A percentile compares a stretch with the other conserved stretches of the same genome.
phyloP scores from a whole-genome alignment of 2,113 vertebrate species.

The Zosterops pallidus region DNA sequence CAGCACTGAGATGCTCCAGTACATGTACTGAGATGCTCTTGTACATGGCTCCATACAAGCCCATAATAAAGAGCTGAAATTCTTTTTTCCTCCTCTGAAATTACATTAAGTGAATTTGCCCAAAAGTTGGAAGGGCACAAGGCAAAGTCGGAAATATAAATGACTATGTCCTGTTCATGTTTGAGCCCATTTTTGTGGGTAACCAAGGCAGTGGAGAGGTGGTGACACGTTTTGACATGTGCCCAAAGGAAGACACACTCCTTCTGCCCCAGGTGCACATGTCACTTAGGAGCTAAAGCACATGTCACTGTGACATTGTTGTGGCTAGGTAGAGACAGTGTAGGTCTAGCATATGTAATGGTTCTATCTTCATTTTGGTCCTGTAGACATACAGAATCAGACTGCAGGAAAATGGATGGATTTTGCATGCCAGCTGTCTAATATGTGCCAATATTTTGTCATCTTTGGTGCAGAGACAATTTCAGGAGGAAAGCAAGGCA shows the following conservation, averaged over 20 bases:
- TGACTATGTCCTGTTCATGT: not conserved
- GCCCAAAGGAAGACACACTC: not conserved
- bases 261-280: not conserved
- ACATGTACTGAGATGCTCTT: not conserved
- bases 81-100: not conserved
- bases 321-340: not conserved
- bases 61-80: not conserved
- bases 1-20: not conserved
- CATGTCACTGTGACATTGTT: not conserved
- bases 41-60: not conserved
- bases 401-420: not conserved
- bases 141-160: not conserved
- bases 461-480: not conserved
- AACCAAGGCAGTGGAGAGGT: rapidly evolving
- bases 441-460: not conserved
- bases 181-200: not conserved
- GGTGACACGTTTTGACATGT: rapidly evolving
- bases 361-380: not conserved
- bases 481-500: not conserved
- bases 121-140: not conserved
- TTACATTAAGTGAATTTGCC: not conserved
- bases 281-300: not conserved
- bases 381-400: not conserved
- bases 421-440: not conserved
- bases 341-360: not conserved